Conservation (phyloP, 2,113 vertebrate genomes). For the Collichthys lucidus region DNA sequence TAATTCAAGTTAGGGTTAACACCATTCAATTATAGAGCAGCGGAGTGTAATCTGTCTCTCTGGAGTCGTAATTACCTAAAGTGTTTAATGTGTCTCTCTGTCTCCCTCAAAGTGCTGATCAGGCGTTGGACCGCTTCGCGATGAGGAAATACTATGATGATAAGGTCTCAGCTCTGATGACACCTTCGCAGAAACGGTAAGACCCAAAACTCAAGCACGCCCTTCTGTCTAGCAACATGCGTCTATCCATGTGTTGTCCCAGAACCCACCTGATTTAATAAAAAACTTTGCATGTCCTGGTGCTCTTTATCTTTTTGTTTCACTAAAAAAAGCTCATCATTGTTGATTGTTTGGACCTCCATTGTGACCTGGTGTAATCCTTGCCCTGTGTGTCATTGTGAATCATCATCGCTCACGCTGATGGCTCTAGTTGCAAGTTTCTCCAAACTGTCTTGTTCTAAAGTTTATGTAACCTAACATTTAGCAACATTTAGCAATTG, state of each 20-base stretch:
- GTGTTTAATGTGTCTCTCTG: conserved; percentile 58
- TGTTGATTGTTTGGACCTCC: conserved; percentile 47
- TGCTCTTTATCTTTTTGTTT: conserved; percentile 26
- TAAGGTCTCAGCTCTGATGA: conserved; percentile 96
- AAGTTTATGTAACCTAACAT: conserved; percentile 8
- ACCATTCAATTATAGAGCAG: conserved; percentile 61
- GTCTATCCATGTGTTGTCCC: conserved; percentile 21
- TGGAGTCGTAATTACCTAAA: conserved; percentile 69
- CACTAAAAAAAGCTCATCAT: conserved; percentile 1
- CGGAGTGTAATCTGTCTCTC: conserved; percentile 53
- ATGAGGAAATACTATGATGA: conserved; percentile 99
- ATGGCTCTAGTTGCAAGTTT: not conserved
- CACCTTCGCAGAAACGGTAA: conserved; percentile 97
- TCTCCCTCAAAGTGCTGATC: conserved; percentile 90
- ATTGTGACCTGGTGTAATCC: conserved; percentile 49
- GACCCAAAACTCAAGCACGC: conserved; percentile 57
- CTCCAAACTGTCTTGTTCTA: not conserved
- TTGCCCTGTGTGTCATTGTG: conserved; percentile 29
- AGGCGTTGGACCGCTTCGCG: conserved; percentile 96
- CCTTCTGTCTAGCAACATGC: conserved; percentile 40
- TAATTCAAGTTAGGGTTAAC: conserved; percentile 62
- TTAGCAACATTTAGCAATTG: not conserved
- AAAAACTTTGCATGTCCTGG: not conserved
- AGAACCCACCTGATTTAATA: conserved; percentile 36
- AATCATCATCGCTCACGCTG: conserved; percentile 36